Evolutionary conservation across 2,888 invertebrate genomes (phyloP), one percentile per base, ranked within the genome.

Genomic region (Melitaea athalia): DNA sequence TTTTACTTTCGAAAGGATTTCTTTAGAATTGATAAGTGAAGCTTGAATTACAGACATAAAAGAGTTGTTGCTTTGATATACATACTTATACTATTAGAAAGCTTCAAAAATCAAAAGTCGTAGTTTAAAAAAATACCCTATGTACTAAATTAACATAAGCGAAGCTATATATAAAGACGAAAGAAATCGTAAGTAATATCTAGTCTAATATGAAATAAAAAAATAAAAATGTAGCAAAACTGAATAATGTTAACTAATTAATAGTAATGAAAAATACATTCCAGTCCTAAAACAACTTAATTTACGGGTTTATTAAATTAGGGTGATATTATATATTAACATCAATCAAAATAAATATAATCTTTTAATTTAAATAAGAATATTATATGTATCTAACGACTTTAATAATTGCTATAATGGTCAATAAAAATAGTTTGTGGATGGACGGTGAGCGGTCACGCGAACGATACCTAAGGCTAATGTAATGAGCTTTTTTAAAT

Each of bases 1-100:
- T 80, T 83, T 84, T 86, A 84, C 85, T 59, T 50, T 59, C 24
- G 33, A 57, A 42, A 15, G n/a, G n/a, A 38, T 15, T 42, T 42
- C 11, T 57, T 42, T 12, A 31, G 11, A 53, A 12, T 4, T 31
- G 12, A 5, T 1, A 5, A 14, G 24, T 53, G 24, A 50, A 11
- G 14, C n/a, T 49, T n/a, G 8, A 0, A 38, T 38, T 38, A 38
- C 4, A 8, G 38, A 38, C 6, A 38, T 38, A 38, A 3, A 38
- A 5, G 5, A 38, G 0, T 2, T 38, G 38, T 38, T 8, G 5
- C 8, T 38, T 38, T 38, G 38, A 38, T 38, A 38, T 1, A 38
- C 5, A 38, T 38, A 8, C 38, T 38, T 38, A 0, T 38, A 38
- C 38, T 5, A 38, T 38, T 38, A 38, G 3, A 38, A 38, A 38